Conservation (phyloP, 2,888 invertebrate genomes). For the Brenthis hecate region DNA sequence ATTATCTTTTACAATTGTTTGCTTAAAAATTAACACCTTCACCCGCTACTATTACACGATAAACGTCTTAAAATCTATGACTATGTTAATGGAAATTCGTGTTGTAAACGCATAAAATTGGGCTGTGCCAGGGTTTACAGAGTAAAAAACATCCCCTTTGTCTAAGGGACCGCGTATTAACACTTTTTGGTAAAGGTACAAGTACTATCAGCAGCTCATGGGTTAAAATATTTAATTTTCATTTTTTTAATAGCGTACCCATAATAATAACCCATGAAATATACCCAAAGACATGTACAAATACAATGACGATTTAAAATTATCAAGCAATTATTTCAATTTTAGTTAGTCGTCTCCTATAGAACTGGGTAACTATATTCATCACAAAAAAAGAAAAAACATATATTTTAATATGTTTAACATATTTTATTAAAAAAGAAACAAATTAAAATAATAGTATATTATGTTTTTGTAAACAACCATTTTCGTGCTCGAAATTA, state of each 20-base stretch:
- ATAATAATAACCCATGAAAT: too few relatives aligned
- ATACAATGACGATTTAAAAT: too few relatives aligned
- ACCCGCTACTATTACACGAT: conserved; percentile 48
- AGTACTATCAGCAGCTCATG: conserved; percentile 32
- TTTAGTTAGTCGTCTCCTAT: too few relatives aligned
- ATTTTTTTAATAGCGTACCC: conserved; percentile 1
- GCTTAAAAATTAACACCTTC: conserved; percentile 31
- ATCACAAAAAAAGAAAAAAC: too few relatives aligned
- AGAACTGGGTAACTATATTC: too few relatives aligned
- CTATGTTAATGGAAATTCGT: conserved; percentile 49
- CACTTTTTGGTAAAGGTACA: conserved; percentile 50
- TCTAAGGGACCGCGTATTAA: conserved; percentile 62
- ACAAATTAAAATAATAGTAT: background rate
- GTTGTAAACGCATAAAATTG: conserved; percentile 63
- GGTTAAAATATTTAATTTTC: conserved; percentile 8
- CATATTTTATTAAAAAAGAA: background rate
- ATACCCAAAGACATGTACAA: too few relatives aligned
- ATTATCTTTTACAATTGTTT: conserved; percentile 20
- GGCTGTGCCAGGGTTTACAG: conserved; percentile 44
- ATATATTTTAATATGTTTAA: background rate
- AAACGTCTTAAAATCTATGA: conserved; percentile 43
- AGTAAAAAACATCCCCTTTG: conserved; percentile 57
- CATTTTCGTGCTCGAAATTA: conserved; percentile 43
- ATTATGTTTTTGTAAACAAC: background rate
- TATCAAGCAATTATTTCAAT: too few relatives aligned